Evolutionary conservation across 2,113 vertebrate species (phyloP), one percentile per base, ranked within the genome.

Genomic region (Prietella phreatophila): DNA sequence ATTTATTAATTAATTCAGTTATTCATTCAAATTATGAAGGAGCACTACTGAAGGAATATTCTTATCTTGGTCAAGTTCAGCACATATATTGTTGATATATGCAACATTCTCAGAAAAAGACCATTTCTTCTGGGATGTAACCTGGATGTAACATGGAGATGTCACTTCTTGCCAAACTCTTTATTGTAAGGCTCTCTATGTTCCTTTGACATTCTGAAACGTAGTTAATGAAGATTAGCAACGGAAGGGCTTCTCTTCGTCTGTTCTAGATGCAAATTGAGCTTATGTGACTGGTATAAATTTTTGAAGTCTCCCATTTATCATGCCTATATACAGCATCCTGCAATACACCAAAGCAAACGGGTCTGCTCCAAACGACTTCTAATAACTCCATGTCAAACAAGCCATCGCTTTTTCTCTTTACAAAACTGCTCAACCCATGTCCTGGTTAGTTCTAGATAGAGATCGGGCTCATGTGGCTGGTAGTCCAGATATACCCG

Each of bases 341-440:
- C 33, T 60, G n/a, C 14, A 58, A 61, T 36, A 47, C 14, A 55
- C 33, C 14, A 71, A 36, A 56, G 30, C 25, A 27, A 65, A 82
- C 50, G 19, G 55, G 25, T 33, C n/a, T 33, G 15, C n/a, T 27
- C 61, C 63, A 22, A 39, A 63, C 50, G 33, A 30, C 55, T 53
- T 22, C 63, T 82, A 39, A 58, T 58, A 79, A 63, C 14, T 55
- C 19, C 63, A n/a, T 20, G 15, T 96, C 90, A 96, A 96, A 97
- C 96, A 58, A 97, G 93, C 97, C 96, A 97, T 85, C 96, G 96
- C 89, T 97, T 96, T 89, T 97, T 97, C 92, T 97, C 97, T 89
- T 96, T 97, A 92, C 94, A 95, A 88, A 97, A 98, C 91, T 96
- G 95, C 90, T 98, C 96, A 0, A 96, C 96, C 97, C 97, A 97